A percentile compares a stretch with the other conserved stretches of the same genome.
Evolutionary conservation across 2,797 vertebrate genomes (phyloP).

Genomic region (Onychomys arenicola): DNA sequence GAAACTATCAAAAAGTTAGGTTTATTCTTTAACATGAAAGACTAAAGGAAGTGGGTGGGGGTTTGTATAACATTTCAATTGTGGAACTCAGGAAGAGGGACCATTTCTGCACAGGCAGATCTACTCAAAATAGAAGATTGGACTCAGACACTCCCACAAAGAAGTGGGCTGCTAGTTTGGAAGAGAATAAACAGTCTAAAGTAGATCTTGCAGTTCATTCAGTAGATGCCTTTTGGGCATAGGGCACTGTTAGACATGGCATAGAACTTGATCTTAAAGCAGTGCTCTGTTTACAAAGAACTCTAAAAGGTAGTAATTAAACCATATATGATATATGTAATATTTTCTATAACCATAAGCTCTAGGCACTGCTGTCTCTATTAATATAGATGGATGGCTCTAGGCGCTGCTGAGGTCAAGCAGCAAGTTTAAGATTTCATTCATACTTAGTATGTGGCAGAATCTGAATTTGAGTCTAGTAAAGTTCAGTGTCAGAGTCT

Average conservation of each 20-base stretch:
- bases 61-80: slow-evolving; percentile 66
- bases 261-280: slow-evolving; percentile 43
- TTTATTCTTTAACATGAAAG: slow-evolving; percentile 49
- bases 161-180: slow-evolving; percentile 51
- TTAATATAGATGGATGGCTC: slow-evolving; percentile 13
- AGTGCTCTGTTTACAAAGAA: slow-evolving; percentile 28
- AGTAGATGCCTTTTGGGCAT: background rate
- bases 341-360: background rate
- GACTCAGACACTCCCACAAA: slow-evolving; percentile 22
- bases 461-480: slow-evolving; percentile 28
- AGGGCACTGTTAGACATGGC: background rate
- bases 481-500: background rate
- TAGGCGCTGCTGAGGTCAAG: background rate
- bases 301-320: slow-evolving; percentile 41
- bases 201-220: background rate
- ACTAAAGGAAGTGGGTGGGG: slow-evolving; percentile 40
- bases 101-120: slow-evolving; percentile 45
- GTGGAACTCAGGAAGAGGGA: slow-evolving; percentile 51
- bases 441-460: slow-evolving; percentile 34
- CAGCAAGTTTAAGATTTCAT: slow-evolving; percentile 28
- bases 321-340: background rate
- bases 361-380: slow-evolving; percentile 1
- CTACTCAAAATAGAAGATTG: slow-evolving; percentile 49
- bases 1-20: slow-evolving; percentile 49
- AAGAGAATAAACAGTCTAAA: slow-evolving; percentile 54